These are phyloP conservation scores for Machimus rusticus DNA, from an alignment of 2,888 invertebrate genomes.

Conservation along the genomic window DNA sequence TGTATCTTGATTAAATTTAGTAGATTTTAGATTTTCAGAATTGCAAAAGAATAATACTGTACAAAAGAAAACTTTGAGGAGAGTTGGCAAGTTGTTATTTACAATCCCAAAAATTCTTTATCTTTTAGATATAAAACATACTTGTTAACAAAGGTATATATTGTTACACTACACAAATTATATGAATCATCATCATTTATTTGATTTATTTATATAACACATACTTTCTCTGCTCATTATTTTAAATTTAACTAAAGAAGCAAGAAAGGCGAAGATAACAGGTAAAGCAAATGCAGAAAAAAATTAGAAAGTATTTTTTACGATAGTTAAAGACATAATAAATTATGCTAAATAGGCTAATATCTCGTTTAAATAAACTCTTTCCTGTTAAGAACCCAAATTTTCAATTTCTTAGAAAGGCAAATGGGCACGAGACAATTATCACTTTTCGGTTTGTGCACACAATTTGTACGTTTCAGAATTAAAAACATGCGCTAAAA, in stretches of 20 bases:
- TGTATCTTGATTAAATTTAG: too few relatives aligned
- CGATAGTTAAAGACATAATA: background rate
- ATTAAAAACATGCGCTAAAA: background rate
- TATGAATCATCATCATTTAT: background rate
- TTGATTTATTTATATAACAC: background rate
- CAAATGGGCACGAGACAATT: background rate
- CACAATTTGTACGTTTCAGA: background rate
- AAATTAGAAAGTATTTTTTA: background rate
- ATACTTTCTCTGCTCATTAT: background rate
- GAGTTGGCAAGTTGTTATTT: too few relatives aligned
- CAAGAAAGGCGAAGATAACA: background rate
- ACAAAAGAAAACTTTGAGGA: too few relatives aligned
- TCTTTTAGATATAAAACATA: too few relatives aligned
- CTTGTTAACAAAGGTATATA: too few relatives aligned
- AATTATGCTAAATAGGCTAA: background rate
- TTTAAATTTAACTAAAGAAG: background rate
- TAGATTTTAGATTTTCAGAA: too few relatives aligned
- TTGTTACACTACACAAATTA: too few relatives aligned
- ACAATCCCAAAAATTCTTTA: too few relatives aligned
- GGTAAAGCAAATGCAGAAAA: background rate
- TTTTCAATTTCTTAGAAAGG: background rate
- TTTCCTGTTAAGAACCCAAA: background rate
- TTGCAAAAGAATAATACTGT: too few relatives aligned
- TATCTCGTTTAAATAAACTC: background rate
- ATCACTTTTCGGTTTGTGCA: background rate